Evolutionary conservation across 1,140 invertebrate genomes (phyloP), one percentile per base, ranked within the genome.

Genomic region (Magallana ariakensis): DNA sequence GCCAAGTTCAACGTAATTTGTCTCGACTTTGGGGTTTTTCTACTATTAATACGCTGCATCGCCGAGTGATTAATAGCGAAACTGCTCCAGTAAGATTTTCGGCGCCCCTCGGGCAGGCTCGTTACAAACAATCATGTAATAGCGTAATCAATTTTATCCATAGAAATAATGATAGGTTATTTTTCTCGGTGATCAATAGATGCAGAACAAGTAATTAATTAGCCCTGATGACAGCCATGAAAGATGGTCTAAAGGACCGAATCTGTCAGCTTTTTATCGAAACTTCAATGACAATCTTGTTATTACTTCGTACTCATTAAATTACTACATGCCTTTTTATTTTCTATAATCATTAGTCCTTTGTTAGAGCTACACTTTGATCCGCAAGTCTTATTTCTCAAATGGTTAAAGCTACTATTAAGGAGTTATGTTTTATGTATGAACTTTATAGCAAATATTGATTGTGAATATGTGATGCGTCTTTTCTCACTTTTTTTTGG

Each of bases 51-150:
- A 75, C 22, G 66, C 22, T 33, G 19, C 13, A 9, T 26, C 22
- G 66, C 22, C 4, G 19, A 26, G 66, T 75, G 66, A 75, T 75
- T 75, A 75, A 75, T 75, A 75, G 66, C 66, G 22, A 75, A 46
- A 26, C 10, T 75, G 66, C 66, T 26, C 33, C 33, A 60, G 15
- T 13, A 60, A n/a, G 58, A 60, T 11, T 60, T 60, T 60, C 58
- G 66, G 66, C 33, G 26, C 7, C 66, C 66, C 66, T 75, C 66
- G 66, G 66, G 66, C 66, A 33, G 22, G 15, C 66, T 75, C 10
- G 66, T 26, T 75, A 75, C 66, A 75, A 75, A 75, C 33, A 75
- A 75, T 75, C 66, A 75, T 75, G 66, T 26, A 75, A 26, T 75
- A 75, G 19, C 26, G 66, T 22, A 75, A 75, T 75, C 22, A 75